Conservation (phyloP, 53 echinoderm and acorn worm species). For the Henricia sp. region DNA sequence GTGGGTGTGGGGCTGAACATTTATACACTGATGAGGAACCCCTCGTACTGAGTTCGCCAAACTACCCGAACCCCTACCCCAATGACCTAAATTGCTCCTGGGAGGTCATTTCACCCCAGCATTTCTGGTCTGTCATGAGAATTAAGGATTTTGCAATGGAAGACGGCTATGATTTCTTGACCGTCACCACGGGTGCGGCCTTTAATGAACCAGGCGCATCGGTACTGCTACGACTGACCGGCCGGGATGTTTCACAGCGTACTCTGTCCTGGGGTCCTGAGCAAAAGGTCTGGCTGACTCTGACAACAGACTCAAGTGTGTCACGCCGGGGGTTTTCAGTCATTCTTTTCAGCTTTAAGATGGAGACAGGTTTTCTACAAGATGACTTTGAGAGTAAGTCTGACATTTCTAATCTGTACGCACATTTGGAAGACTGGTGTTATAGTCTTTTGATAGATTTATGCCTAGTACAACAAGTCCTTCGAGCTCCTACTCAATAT, state of each 20-base stretch:
- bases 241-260: neutral
- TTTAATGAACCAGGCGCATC: neutral
- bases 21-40: constrained; percentile 12
- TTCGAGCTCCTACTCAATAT: too few species aligned
- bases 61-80: neutral
- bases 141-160: neutral
- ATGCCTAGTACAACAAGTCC: too few species aligned
- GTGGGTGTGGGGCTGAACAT: neutral
- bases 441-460: too few species aligned
- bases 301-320: neutral
- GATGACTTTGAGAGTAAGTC: too few species aligned
- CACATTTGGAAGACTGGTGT: too few species aligned
- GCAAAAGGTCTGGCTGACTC: neutral
- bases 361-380: too few species aligned
- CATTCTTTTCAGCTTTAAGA: too few species aligned
- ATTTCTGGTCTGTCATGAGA: neutral
- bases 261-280: neutral
- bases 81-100: constrained; percentile 6
- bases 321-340: neutral
- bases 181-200: neutral
- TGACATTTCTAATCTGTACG: too few species aligned
- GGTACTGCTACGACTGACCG: constrained; percentile 2
- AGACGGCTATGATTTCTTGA: neutral
- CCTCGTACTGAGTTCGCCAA: neutral
- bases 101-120: neutral